A percentile compares a stretch with the other conserved stretches of the same genome.
These are phyloP conservation scores for Papilio machaon DNA, from an alignment of 1,140 invertebrate species.

Conservation along the genomic window DNA sequence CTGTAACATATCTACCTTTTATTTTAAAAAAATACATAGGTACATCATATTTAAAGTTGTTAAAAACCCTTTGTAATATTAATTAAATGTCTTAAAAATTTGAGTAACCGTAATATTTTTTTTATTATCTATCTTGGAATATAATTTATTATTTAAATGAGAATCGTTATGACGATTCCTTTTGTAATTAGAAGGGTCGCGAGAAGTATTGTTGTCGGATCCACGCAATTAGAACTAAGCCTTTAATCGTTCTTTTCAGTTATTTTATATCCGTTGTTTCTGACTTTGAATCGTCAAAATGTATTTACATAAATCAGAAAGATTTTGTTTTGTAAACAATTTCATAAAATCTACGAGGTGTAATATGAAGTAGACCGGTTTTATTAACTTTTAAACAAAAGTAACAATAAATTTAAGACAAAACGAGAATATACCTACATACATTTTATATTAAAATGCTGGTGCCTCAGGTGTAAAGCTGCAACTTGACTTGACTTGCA, in stretches of 20 bases:
- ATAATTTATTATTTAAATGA: slow-evolving; percentile 15
- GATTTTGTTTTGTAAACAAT: not conserved
- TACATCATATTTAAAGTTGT: not conserved
- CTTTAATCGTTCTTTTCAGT: slow-evolving; percentile 16
- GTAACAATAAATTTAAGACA: too few species aligned
- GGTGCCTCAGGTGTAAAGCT: too few species aligned
- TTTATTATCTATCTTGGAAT: not conserved
- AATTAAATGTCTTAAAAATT: not conserved
- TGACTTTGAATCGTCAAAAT: not conserved
- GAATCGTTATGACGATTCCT: not conserved
- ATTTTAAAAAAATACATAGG: too few species aligned
- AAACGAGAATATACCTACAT: too few species aligned
- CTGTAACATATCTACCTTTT: too few species aligned
- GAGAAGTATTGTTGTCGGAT: slow-evolving; percentile 10
- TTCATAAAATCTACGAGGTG: too few species aligned
- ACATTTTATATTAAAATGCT: too few species aligned
- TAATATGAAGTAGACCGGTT: not conserved
- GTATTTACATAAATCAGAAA: not conserved
- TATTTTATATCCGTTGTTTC: slow-evolving; percentile 17
- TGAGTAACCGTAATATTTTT: not conserved
- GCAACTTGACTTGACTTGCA: too few species aligned
- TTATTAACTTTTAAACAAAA: too few species aligned
- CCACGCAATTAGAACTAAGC: slow-evolving; percentile 12
- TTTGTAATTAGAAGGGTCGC: slow-evolving; percentile 14
- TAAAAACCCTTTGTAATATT: not conserved